A percentile compares a stretch with the other conserved stretches of the same genome.
These are phyloP conservation scores for Acanthochromis polyacanthus DNA, from an alignment of 2,113 vertebrate genomes.

Conservation along the genomic window DNA sequence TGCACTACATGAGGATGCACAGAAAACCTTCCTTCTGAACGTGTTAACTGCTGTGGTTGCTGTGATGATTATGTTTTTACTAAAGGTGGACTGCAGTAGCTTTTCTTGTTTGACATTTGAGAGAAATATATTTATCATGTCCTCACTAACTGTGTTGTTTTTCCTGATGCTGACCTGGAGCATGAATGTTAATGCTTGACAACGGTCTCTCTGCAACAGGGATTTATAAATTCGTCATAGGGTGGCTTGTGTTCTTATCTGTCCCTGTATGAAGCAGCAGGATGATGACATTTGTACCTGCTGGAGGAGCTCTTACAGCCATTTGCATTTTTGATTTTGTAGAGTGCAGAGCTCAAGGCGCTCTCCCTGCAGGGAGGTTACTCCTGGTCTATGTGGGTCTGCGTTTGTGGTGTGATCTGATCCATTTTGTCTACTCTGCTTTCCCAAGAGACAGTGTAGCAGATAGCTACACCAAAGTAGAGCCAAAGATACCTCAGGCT, in stretches of 20 bases:
- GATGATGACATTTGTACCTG: constrained; percentile 36
- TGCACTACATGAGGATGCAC: too few species aligned
- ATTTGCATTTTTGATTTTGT: constrained; percentile 69
- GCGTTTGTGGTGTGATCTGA: constrained; percentile 32
- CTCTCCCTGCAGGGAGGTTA: constrained; percentile 49
- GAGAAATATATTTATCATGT: constrained; percentile 18
- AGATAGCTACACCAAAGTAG: constrained; percentile 44
- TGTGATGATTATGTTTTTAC: background rate
- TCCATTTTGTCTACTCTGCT: constrained; percentile 53
- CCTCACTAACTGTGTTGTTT: constrained; percentile 9
- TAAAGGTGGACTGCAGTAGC: background rate
- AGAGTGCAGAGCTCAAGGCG: constrained; percentile 36
- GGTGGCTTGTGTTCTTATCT: constrained; percentile 51
- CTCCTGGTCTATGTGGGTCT: constrained; percentile 14
- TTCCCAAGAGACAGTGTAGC: constrained; percentile 45
- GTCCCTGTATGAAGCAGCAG: constrained; percentile 23
- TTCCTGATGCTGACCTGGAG: constrained; percentile 17
- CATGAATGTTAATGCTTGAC: constrained; percentile 61
- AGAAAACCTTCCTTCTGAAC: background rate
- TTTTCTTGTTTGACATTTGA: background rate
- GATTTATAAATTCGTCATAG: constrained; percentile 56
- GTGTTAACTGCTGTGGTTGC: background rate
- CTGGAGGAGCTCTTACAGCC: constrained; percentile 40
- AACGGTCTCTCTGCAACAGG: constrained; percentile 26
- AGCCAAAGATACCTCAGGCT: constrained; percentile 30